These are phyloP conservation scores for Campoletis sonorensis DNA, from an alignment of 1,140 invertebrate species.

Conservation along the genomic window DNA sequence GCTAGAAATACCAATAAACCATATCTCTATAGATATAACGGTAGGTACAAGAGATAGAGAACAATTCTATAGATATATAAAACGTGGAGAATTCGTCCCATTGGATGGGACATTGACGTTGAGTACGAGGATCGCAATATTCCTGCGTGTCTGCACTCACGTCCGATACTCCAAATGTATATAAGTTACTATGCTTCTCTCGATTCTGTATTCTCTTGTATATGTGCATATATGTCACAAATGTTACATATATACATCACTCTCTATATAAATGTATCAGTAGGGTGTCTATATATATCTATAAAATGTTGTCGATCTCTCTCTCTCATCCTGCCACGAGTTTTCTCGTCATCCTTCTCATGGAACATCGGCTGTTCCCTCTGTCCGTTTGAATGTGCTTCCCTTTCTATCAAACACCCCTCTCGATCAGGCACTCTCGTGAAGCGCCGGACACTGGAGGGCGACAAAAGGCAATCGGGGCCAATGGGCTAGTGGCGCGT, in stretches of 20 bases:
- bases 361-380: neutral
- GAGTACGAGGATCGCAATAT: slow-evolving; percentile 50
- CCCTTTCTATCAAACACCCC: neutral
- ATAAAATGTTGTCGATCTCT: neutral
- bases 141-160: slow-evolving; percentile 42
- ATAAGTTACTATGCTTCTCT: neutral
- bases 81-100: slow-evolving; percentile 60
- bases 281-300: neutral
- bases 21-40: neutral
- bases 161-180: slow-evolving; percentile 24
- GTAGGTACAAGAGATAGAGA: neutral
- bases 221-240: neutral
- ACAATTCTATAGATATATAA: slow-evolving; percentile 42
- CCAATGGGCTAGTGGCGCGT: slow-evolving; percentile 64
- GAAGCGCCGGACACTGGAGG: slow-evolving; percentile 47
- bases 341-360: slow-evolving; percentile 15
- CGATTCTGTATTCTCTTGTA: neutral
- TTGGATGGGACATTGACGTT: slow-evolving; percentile 40
- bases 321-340: slow-evolving; percentile 2
- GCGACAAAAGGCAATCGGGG: slow-evolving; percentile 69
- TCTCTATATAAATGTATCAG: too few species aligned
- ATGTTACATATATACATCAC: too few species aligned
- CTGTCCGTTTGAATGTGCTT: slow-evolving; percentile 15
- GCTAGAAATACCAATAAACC: neutral
- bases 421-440: slow-evolving; percentile 10